Evolutionary conservation across 2,797 vertebrate species (phyloP), one percentile per base, ranked within the genome.

Genomic region (Clarias fuscus): DNA sequence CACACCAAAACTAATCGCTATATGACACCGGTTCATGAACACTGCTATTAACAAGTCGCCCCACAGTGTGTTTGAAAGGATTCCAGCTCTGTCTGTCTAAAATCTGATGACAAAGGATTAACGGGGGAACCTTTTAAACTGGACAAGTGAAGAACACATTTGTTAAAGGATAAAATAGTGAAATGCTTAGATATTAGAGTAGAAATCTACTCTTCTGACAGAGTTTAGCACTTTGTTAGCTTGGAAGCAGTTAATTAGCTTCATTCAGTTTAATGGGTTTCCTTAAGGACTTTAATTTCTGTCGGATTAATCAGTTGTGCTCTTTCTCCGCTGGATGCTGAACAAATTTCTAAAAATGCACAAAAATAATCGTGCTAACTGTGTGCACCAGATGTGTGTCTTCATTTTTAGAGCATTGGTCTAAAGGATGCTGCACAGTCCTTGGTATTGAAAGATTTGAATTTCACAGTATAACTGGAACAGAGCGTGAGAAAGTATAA

Each of bases 201-300:
- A 73, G 11, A 79, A 37, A 18, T 33, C 13, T 73, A 43, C 43
- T 81, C 78, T 89, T 62, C 77, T 62, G 27, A 58, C n/a, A 82
- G 40, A 14, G 70, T 56, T 48, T n/a, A 77, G 61, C n/a, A 40
- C 84, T 77, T 40, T 77, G 58, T 77, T 65, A 58, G 82, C 43
- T 78, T 78, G 40, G 43, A 77, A 78, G 75, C 71, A 86, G 70
- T 84, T 86, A 82, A 84, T 79, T 81, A 89, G 75, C 72, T 86
- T 70, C 75, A 53, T 81, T 86, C 18, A 73, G 59, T 88, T 89
- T 85, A 90, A 90, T 85, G 85, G 86, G 76, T 84, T 91, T 88
- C 80, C 89, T 90, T 77, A 67, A 67, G 59, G 71, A 64, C 33
- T 83, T 70, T 27, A 43, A 82, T 84, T 84, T 85, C 27, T 48